Evolutionary conservation across 2,888 invertebrate species (phyloP).

Genomic region (Cancer borealis): DNA sequence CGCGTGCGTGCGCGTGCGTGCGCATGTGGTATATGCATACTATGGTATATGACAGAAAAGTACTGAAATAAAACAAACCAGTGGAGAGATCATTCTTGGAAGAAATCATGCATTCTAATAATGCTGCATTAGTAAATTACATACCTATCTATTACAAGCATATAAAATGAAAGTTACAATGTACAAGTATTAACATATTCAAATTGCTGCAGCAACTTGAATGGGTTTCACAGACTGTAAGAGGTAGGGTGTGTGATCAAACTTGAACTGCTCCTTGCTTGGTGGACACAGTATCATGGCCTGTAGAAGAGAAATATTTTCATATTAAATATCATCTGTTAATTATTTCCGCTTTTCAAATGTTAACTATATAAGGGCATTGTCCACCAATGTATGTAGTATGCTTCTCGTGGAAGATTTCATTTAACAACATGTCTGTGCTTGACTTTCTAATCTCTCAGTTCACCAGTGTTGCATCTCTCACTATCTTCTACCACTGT

Average conservation of each 20-base stretch:
- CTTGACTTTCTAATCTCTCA: too few species aligned
- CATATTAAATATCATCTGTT: background rate
- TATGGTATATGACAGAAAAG: background rate
- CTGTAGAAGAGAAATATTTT: background rate
- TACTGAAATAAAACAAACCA: background rate
- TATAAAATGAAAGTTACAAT: background rate
- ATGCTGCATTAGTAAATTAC: background rate
- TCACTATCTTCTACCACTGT: too few species aligned
- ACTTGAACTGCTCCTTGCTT: background rate
- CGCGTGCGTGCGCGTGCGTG: too few species aligned
- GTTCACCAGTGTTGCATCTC: too few species aligned
- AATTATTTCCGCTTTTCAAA: background rate
- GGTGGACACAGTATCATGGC: background rate
- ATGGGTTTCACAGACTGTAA: background rate
- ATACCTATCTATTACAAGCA: too few species aligned
- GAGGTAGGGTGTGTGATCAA: constrained; percentile 5
- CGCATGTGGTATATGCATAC: too few species aligned
- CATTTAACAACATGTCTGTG: too few species aligned
- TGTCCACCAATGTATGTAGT: too few species aligned
- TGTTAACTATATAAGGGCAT: too few species aligned
- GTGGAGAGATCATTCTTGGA: background rate
- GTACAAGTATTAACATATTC: background rate
- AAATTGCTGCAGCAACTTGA: background rate
- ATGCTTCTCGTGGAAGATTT: too few species aligned
- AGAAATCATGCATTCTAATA: background rate